A percentile compares a stretch with the other conserved stretches of the same genome.
phyloP scores from a whole-genome alignment of 2,888 invertebrate genomes.

The Onthophagus sagittarius region DNA sequence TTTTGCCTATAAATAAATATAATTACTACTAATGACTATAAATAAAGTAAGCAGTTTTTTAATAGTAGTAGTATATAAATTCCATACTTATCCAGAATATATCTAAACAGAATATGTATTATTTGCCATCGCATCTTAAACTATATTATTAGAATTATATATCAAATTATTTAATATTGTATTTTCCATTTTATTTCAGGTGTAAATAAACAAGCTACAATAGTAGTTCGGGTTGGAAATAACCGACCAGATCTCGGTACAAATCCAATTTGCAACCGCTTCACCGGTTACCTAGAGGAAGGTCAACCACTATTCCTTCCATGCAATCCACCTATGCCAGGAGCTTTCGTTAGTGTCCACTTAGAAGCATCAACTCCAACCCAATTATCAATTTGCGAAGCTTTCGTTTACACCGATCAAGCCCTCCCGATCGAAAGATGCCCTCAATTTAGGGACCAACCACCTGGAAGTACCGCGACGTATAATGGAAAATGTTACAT shows the following conservation, averaged over 20 bases:
- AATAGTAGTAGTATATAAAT: no score
- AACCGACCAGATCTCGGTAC: slow-evolving; percentile 87
- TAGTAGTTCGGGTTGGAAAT: slow-evolving; percentile 88
- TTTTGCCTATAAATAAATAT: no score
- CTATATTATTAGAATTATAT: no score
- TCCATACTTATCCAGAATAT: no score
- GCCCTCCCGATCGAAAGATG: slow-evolving; percentile 88
- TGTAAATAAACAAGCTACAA: slow-evolving; percentile 73
- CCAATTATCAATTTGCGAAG: slow-evolving; percentile 86
- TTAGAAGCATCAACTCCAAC: slow-evolving; percentile 71
- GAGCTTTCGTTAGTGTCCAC: slow-evolving; percentile 90
- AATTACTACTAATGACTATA: no score
- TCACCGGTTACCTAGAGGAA: slow-evolving; percentile 80
- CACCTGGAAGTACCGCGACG: slow-evolving; percentile 87
- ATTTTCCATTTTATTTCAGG: slow-evolving; percentile 51
- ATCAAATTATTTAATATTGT: background rate
- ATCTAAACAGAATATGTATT: no score
- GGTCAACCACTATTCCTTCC: slow-evolving; percentile 88
- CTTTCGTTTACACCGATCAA: slow-evolving; percentile 91
- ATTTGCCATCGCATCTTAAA: no score
- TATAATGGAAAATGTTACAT: slow-evolving; percentile 95
- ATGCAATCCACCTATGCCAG: slow-evolving; percentile 93
- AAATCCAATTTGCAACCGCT: slow-evolving; percentile 89
- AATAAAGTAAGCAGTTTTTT: no score
- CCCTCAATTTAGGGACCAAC: slow-evolving; percentile 89